phyloP scores from a whole-genome alignment of 2,113 vertebrate species.

The Nannobrachium achirus region DNA sequence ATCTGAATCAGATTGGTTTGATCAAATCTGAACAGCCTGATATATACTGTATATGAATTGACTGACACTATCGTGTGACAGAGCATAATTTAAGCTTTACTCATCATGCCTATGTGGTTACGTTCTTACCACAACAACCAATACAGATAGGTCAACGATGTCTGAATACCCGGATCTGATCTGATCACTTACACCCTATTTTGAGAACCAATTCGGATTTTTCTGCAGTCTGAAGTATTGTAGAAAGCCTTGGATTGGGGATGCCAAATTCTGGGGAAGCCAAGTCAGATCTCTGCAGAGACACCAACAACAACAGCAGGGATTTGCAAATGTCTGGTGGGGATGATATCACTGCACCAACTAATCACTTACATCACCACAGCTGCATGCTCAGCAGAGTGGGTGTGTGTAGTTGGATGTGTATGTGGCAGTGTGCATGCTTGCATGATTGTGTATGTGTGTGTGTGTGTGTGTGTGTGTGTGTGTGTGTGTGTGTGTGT shows the following conservation, averaged over 20 bases:
- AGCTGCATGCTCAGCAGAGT: constrained; percentile 75
- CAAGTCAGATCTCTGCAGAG: constrained; percentile 61
- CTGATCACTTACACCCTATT: too few relatives aligned
- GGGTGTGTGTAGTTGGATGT: constrained; percentile 25
- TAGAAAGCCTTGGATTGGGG: background rate
- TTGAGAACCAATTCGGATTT: too few relatives aligned
- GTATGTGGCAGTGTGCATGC: constrained; percentile 23
- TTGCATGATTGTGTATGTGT: constrained; percentile 4
- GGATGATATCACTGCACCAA: constrained; percentile 78
- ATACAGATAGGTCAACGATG: too few relatives aligned
- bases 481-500: constrained; percentile 25
- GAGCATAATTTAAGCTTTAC: too few relatives aligned
- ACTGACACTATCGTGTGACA: too few relatives aligned
- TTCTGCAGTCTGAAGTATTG: too few relatives aligned
- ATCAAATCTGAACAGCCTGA: too few relatives aligned
- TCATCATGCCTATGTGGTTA: too few relatives aligned
- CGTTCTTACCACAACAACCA: too few relatives aligned
- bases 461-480: constrained; percentile 45
- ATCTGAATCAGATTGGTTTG: too few relatives aligned
- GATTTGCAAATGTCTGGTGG: constrained; percentile 70
- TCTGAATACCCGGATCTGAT: too few relatives aligned
- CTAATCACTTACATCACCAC: constrained; percentile 80
- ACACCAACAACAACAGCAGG: constrained; percentile 60
- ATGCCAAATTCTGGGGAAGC: constrained; percentile 50
- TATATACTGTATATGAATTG: too few relatives aligned